These are phyloP conservation scores for Penaeus indicus DNA, from an alignment of 1,140 invertebrate genomes.

Conservation along the genomic window DNA sequence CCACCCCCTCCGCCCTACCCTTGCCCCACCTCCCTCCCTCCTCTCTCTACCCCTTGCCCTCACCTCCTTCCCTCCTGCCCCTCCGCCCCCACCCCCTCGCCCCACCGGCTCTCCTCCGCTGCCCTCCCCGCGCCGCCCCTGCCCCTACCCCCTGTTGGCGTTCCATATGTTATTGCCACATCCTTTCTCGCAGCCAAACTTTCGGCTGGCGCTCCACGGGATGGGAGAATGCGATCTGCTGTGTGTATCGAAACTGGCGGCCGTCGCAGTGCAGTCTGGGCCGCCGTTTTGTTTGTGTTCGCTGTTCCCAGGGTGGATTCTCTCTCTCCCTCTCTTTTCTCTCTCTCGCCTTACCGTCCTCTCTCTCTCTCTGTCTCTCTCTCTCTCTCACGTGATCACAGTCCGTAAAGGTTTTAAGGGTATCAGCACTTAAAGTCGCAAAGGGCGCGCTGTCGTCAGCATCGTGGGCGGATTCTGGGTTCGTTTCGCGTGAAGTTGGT, in stretches of 20 bases:
- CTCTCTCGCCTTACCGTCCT: conserved; percentile 26
- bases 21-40: too few relatives aligned
- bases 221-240: too few relatives aligned
- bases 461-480: too few relatives aligned
- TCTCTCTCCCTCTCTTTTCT: conserved; percentile 12
- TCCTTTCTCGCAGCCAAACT: not conserved
- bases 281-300: conserved; percentile 18
- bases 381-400: conserved; percentile 44
- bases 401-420: too few relatives aligned
- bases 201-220: not conserved
- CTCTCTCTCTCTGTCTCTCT: conserved; percentile 49
- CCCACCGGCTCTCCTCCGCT: not conserved
- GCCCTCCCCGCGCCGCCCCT: not conserved
- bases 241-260: not conserved
- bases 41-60: too few relatives aligned
- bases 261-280: not conserved
- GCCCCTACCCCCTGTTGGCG: not conserved
- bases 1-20: not conserved
- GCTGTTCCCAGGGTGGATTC: not conserved
- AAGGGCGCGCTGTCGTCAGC: too few relatives aligned
- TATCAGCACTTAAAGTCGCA: too few relatives aligned
- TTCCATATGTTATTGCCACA: conserved; percentile 40
- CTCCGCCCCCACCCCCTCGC: not conserved
- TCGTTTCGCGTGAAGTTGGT: too few relatives aligned
- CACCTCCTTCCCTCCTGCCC: too few relatives aligned